Base-by-base conservation (phyloP, 2,113 vertebrate genomes). In the Rhadina sibilatrix region DNA sequence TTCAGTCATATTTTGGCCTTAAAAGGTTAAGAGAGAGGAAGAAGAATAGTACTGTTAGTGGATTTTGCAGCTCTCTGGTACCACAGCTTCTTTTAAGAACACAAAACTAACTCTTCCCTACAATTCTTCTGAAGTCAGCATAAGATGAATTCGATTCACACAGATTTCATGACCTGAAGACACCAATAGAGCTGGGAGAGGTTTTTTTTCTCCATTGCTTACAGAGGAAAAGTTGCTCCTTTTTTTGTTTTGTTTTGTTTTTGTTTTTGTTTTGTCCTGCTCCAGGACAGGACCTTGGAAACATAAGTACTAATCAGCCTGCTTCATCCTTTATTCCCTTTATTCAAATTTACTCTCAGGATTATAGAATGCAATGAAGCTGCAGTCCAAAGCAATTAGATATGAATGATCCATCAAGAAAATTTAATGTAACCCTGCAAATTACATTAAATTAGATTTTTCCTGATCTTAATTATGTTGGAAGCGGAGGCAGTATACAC, bases 391-490 rank as follows among this genome's bases (percentile, higher is more conserved):
- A 89, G 57, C 75, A 75, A 94, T 93, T 93, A 93, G 63, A 57
- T 79, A 96, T 95, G 90, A 72, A 93, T 83, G 83, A 84, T 65
- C 92, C 89, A 93, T 92, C 94, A 93, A 63, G 79, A 60, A 94
- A 89, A 93, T 89, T 84, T 94, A 96, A 92, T 94, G 80, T 72
- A 94, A 96, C 92, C 47, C 88, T 54, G 86, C 16, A 94, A 94
- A 92, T 87, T 77, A 89, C 25, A 63, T 24, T 69, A 87, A 93
- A 95, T 96, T 94, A 94, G 69, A 90, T 89, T 95, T 97, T 90
- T 92, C 46, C 93, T 92, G 74, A 90, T 96, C 52, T 82, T 94
- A 97, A 94, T 93, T 93, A 92, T 46, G 37, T 91, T 92, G 87
- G 89, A 96, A 86, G 69, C 70, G 90, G 82, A 96, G 85, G 38